Evolutionary conservation across 2,797 vertebrate species (phyloP), one percentile per base, ranked within the genome.

Genomic region (Pygocentrus nattereri): DNA sequence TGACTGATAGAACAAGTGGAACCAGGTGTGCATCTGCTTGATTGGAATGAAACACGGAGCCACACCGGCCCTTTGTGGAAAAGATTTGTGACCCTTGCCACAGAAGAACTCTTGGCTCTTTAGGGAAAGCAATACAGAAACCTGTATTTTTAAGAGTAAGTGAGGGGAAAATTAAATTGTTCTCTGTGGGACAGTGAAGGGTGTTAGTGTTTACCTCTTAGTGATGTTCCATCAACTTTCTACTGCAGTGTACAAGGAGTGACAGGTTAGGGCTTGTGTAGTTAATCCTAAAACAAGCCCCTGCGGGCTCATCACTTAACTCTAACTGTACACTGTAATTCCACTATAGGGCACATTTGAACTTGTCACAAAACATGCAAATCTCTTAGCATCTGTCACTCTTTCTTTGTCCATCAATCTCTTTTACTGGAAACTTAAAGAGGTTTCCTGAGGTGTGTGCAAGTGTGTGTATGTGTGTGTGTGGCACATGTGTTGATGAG

Each of bases 391-490:
- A 61, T 80, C 56, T 74, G 56, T 52, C 62, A 41, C 15, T 68
- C n/a, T 73, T 47, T 23, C 38, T 77, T 68, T 64, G 70, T 64
- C 74, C 18, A n/a, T 69, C 30, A 56, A 27, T 61, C 27, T 41
- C 38, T 81, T 76, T 83, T 85, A 83, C 83, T 83, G 81, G 65
- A 83, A 83, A 74, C 59, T 81, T 38, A 76, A 81, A 81, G 25
- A 58, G 0, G 30, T 34, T 87, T 85, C 75, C 80, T 23, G 65
- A n/a, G 75, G 78, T 64, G 81, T 44, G 76, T 54, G 31, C 68
- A 31, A 64, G 56, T 82, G 78, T 79, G 76, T 73, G 67, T 64
- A 38, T 74, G 84, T 70, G 81, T 41, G 75, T 58, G 25, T 59
- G 58, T 44, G 72, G 61, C 71, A 59, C 41, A 59, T 61, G 77